Percentiles rank a stretch among this genome's conserved stretches.
phyloP scores from a whole-genome alignment of 1,140 invertebrate genomes.

The Drosophila watanabei region DNA sequence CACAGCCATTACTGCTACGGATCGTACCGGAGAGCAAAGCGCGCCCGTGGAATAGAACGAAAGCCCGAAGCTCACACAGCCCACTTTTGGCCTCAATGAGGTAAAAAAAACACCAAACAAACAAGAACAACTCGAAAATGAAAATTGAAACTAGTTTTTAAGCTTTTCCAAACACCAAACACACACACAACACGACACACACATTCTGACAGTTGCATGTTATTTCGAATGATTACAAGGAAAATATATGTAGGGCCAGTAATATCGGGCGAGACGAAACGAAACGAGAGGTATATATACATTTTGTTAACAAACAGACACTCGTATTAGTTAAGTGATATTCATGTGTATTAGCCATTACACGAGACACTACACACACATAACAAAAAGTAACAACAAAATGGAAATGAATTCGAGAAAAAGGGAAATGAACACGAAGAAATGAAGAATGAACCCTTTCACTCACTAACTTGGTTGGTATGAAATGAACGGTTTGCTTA shows the following conservation, averaged over 20 bases:
- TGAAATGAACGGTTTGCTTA: conserved; percentile 78
- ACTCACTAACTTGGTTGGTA: conserved; percentile 78
- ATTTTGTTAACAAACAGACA: conserved; percentile 46
- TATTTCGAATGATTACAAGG: conserved; percentile 65
- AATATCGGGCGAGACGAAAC: conserved; percentile 11
- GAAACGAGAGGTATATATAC: conserved; percentile 14
- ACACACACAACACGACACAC: conserved; percentile 12
- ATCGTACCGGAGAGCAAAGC: conserved; percentile 1
- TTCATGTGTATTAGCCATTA: conserved; percentile 40
- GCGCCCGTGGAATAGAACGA: not conserved
- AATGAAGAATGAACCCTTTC: conserved; percentile 32
- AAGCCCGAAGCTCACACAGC: not conserved
- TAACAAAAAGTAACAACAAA: not conserved
- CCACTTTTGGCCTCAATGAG: conserved; percentile 21
- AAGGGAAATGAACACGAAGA: conserved; percentile 38
- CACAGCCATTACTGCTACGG: not conserved
- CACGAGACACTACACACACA: conserved; percentile 5
- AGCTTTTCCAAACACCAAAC: conserved; percentile 27
- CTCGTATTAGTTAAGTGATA: conserved; percentile 50
- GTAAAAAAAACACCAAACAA: conserved; percentile 30
- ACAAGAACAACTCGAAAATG: conserved; percentile 34
- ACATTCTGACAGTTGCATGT: conserved; percentile 59
- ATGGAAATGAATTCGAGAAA: conserved; percentile 17
- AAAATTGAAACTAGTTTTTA: conserved; percentile 41
- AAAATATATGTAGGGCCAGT: conserved; percentile 31